A percentile compares a stretch with the other conserved stretches of the same genome.
Evolutionary conservation across 2,113 vertebrate species (phyloP).

Genomic region (Macrotus californicus): DNA sequence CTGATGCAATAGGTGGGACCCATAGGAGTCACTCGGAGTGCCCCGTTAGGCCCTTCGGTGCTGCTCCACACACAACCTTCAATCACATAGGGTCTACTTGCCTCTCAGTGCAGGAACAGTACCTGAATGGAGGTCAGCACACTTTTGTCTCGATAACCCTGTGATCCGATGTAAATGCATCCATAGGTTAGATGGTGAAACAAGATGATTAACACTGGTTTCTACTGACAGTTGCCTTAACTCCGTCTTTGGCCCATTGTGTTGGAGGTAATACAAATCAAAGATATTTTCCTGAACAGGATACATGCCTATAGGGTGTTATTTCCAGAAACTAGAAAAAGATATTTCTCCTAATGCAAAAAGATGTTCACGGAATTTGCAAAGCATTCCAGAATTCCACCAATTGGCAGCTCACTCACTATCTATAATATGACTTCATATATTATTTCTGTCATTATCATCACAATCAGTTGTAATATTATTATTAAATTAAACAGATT

Average conservation of each 20-base stretch:
- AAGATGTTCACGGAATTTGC: fast-evolving
- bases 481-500: background rate
- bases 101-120: background rate
- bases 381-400: fast-evolving
- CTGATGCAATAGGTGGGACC: no score
- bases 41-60: background rate
- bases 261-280: background rate
- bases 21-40: no score
- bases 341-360: background rate
- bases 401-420: background rate
- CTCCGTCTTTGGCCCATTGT: background rate
- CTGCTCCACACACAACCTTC: background rate
- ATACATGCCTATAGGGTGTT: fast-evolving
- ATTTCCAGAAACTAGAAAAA: background rate
- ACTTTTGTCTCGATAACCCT: background rate
- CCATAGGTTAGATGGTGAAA: background rate
- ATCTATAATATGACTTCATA: fast-evolving
- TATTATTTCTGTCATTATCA: background rate
- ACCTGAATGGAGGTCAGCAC: background rate
- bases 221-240: background rate
- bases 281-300: background rate
- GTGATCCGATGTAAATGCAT: background rate
- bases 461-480: background rate
- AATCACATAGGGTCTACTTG: fast-evolving
- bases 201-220: background rate